These are phyloP conservation scores for Podarcis raffonei DNA, from an alignment of 2,113 vertebrate species.

Conservation along the genomic window DNA sequence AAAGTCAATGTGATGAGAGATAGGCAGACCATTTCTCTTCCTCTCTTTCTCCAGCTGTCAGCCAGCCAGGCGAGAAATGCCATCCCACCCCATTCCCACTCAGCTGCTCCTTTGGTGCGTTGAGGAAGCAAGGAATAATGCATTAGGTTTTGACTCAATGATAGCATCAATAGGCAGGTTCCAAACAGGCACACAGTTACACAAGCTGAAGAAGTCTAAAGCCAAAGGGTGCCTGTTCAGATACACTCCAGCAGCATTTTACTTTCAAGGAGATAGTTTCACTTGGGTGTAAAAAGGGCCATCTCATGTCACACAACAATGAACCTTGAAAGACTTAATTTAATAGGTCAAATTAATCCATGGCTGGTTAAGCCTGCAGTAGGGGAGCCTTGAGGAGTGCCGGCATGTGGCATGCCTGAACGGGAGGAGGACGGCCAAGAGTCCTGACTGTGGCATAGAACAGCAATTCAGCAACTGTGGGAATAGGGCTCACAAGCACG, in stretches of 20 bases:
- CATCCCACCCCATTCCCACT: background rate
- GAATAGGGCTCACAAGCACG: background rate
- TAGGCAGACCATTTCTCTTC: conserved; percentile 37
- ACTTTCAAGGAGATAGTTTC: background rate
- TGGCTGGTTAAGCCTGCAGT: fast-evolving
- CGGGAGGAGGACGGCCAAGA: background rate
- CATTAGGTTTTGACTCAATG: background rate
- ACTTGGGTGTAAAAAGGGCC: conserved; percentile 22
- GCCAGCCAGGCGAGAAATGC: conserved; percentile 20
- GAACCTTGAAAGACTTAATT: conserved; percentile 14
- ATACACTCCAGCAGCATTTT: conserved; percentile 9
- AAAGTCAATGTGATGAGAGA: background rate
- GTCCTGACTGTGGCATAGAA: background rate
- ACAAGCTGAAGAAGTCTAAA: background rate
- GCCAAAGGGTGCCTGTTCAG: conserved; percentile 24
- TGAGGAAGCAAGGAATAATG: background rate
- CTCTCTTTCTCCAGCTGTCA: background rate
- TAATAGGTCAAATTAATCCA: background rate
- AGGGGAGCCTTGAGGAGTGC: background rate
- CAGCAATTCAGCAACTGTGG: background rate
- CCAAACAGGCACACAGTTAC: conserved; percentile 16
- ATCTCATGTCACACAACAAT: background rate
- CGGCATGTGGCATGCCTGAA: background rate
- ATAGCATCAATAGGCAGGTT: conserved; percentile 25
- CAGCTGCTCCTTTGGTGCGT: background rate